A percentile compares a stretch with the other conserved stretches of the same genome.
Conservation (phyloP, 1,140 invertebrate species). For the Nebria ingens region DNA sequence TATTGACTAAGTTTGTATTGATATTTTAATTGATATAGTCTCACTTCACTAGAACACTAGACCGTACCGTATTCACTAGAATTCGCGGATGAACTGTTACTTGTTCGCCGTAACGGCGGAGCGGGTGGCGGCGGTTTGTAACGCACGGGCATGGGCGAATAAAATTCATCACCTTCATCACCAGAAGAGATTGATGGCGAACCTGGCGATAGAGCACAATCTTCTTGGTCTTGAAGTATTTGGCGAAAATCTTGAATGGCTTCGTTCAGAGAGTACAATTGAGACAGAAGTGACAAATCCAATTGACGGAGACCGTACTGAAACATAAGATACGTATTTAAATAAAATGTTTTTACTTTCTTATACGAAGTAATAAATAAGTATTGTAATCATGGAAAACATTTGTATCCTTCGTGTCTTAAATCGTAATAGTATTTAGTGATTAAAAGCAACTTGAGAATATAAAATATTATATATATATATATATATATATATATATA, state of each 20-base stretch:
- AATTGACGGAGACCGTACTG: conserved; percentile 74
- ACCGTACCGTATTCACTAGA: conserved; percentile 19
- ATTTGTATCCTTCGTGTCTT: too few relatives aligned
- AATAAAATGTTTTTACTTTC: too few relatives aligned
- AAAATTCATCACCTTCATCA: conserved; percentile 42
- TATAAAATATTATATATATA: conserved; percentile 11
- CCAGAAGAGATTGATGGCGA: conserved; percentile 46
- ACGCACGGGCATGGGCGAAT: conserved; percentile 22
- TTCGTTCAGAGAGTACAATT: conserved; percentile 79
- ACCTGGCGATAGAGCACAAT: conserved; percentile 42
- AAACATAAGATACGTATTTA: too few relatives aligned
- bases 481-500: conserved; percentile 5
- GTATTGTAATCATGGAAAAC: too few relatives aligned
- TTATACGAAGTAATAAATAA: too few relatives aligned
- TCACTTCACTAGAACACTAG: too few relatives aligned
- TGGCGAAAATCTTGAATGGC: conserved; percentile 77
- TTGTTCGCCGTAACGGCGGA: conserved; percentile 19
- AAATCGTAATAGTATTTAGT: too few relatives aligned
- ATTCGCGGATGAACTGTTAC: conserved; percentile 27
- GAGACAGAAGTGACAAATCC: conserved; percentile 73
- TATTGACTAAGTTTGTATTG: too few relatives aligned
- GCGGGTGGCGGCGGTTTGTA: conserved; percentile 25
- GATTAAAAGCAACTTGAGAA: too few relatives aligned
- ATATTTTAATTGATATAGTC: too few relatives aligned
- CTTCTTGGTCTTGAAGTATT: conserved; percentile 56